phyloP scores from a whole-genome alignment of 2,888 invertebrate species.

The Ctenicera cuprea region DNA sequence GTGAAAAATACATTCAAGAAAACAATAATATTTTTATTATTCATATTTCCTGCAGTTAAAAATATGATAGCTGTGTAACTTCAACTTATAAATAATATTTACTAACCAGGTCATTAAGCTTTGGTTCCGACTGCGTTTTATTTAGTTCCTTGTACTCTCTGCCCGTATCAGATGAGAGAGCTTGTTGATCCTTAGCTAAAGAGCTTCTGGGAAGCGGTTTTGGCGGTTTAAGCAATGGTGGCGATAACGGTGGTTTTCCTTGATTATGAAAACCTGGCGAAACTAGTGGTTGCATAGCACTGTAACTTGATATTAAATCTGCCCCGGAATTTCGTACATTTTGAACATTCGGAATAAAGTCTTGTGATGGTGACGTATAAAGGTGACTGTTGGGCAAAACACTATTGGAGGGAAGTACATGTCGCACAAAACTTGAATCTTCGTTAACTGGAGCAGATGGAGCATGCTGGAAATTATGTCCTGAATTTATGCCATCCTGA shows the following conservation, averaged over 20 bases:
- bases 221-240: slow-evolving; percentile 48
- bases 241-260: slow-evolving; percentile 31
- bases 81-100: background rate
- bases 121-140: too few relatives aligned
- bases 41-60: too few relatives aligned
- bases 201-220: slow-evolving; percentile 52
- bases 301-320: slow-evolving; percentile 61
- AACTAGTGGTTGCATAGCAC: slow-evolving; percentile 51
- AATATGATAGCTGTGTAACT: too few relatives aligned
- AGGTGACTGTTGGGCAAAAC: background rate
- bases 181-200: slow-evolving; percentile 24
- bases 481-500: slow-evolving; percentile 25
- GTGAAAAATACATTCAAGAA: too few relatives aligned
- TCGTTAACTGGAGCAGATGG: slow-evolving; percentile 27
- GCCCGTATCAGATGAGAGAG: background rate
- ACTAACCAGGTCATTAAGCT: slow-evolving; percentile 41
- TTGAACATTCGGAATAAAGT: slow-evolving; percentile 31
- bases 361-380: background rate
- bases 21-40: too few relatives aligned
- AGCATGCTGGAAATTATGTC: slow-evolving; percentile 24
- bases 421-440: slow-evolving; percentile 29
- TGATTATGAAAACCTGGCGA: slow-evolving; percentile 55
- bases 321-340: slow-evolving; percentile 56
- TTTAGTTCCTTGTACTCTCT: slow-evolving; percentile 20
- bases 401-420: background rate